These are phyloP conservation scores for Rhopilema esculentum DNA, from an alignment of 30 jellyfish, hydroid and myxozoan species.

Conservation along the genomic window DNA sequence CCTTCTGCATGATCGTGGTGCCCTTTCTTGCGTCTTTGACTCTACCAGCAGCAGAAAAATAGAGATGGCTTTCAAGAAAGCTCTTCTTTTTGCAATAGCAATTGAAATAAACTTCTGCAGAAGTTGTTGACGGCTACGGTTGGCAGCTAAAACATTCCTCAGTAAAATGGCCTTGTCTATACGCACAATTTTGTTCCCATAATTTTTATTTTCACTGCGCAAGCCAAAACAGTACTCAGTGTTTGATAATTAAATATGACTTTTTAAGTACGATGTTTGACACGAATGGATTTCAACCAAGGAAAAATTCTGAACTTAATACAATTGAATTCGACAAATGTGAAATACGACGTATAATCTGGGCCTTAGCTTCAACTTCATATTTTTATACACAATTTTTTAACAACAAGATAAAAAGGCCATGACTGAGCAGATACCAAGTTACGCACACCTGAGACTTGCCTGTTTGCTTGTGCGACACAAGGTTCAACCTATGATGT, in stretches of 20 bases:
- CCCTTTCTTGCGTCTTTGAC: constrained; percentile 23
- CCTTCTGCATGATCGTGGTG: constrained; percentile 26
- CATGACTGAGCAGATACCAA: too few species aligned
- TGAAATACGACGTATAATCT: constrained; percentile 17
- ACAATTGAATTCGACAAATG: constrained; percentile 17
- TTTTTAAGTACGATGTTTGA: constrained; percentile 2
- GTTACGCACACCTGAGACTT: too few species aligned
- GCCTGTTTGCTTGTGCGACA: too few species aligned
- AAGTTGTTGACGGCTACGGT: constrained; percentile 21
- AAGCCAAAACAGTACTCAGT: constrained; percentile 27
- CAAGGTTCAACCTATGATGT: too few species aligned
- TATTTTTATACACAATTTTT: too few species aligned
- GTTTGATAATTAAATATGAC: constrained; percentile 8
- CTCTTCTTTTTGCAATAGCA: background rate
- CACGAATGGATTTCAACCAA: constrained; percentile 19
- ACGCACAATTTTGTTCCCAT: constrained; percentile 21
- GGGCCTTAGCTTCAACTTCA: constrained; percentile 7
- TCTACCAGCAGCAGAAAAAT: constrained; percentile 22
- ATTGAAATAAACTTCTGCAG: background rate
- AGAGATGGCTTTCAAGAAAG: background rate
- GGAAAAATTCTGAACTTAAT: constrained; percentile 22
- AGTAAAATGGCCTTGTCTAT: constrained; percentile 12
- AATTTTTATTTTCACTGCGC: constrained; percentile 18
- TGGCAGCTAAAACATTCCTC: constrained; percentile 18
- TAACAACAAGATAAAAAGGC: too few species aligned